phyloP scores from a whole-genome alignment of 1,140 invertebrate genomes.

The Latrodectus geometricus region DNA sequence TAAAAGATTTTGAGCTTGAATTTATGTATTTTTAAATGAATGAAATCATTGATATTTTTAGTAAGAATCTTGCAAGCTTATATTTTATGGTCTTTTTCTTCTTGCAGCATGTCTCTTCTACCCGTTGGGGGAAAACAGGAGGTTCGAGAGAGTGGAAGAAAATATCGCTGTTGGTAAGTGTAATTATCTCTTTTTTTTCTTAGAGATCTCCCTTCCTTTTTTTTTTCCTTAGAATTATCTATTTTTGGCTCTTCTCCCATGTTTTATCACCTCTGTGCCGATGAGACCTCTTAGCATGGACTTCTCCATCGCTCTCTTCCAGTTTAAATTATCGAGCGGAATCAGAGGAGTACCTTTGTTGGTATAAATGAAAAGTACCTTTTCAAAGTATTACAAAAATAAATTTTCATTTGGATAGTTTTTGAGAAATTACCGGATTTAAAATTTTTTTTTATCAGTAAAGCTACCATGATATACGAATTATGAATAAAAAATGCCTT shows the following conservation, averaged over 20 bases:
- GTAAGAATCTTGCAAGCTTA: background rate
- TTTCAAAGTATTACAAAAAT: no score
- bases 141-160: conserved; percentile 79
- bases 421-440: no score
- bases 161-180: conserved; percentile 66
- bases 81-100: conserved; percentile 10
- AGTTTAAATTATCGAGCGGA: background rate
- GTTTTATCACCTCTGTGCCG: background rate
- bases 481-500: no score
- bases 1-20: no score
- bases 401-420: no score
- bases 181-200: background rate
- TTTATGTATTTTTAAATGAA: background rate
- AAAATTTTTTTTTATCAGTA: no score
- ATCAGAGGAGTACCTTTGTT: background rate
- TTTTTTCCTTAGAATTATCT: background rate
- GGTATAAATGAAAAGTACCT: no score
- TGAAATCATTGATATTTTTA: background rate
- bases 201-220: background rate
- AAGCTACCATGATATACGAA: no score
- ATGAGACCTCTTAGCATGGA: background rate
- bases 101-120: conserved; percentile 80
- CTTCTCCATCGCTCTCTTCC: background rate
- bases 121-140: conserved; percentile 79
- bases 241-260: conserved; percentile 6